phyloP scores from a whole-genome alignment of 2,797 vertebrate species.

The Coilia nasus region DNA sequence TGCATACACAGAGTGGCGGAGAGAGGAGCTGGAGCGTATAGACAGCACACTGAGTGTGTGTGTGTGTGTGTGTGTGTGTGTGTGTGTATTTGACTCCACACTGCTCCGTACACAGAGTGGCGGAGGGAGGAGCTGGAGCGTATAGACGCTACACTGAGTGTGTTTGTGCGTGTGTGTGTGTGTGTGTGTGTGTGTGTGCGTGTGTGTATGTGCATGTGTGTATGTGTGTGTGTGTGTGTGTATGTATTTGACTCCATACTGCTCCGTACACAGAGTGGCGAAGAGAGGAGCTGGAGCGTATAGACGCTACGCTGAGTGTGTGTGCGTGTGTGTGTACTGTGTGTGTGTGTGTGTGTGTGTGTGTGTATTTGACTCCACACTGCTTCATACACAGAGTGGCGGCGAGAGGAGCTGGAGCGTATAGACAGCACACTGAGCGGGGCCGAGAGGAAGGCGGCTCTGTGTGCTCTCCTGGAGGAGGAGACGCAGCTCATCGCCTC shows the following conservation, averaged over 20 bases:
- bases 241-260: no score
- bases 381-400: slow-evolving; percentile 78
- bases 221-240: no score
- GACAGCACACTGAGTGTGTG: no score
- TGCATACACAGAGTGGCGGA: no score
- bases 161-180: neutral
- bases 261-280: no score
- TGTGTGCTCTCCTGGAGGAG: slow-evolving; percentile 85
- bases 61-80: no score
- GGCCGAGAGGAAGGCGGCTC: slow-evolving; percentile 84
- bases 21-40: no score
- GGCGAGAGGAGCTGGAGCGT: slow-evolving; percentile 71
- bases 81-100: no score
- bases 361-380: neutral
- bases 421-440: slow-evolving; percentile 78
- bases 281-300: no score
- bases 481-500: slow-evolving; percentile 82
- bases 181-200: slow-evolving; percentile 11
- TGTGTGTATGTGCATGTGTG: neutral
- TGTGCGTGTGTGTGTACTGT: slow-evolving; percentile 1
- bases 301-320: neutral
- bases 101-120: no score
- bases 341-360: slow-evolving; percentile 16
- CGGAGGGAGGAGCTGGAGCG: no score
- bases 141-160: no score